A percentile compares a stretch with the other conserved stretches of the same genome.
phyloP scores from a whole-genome alignment of 1,140 invertebrate species.

The Drosophila murphyi region DNA sequence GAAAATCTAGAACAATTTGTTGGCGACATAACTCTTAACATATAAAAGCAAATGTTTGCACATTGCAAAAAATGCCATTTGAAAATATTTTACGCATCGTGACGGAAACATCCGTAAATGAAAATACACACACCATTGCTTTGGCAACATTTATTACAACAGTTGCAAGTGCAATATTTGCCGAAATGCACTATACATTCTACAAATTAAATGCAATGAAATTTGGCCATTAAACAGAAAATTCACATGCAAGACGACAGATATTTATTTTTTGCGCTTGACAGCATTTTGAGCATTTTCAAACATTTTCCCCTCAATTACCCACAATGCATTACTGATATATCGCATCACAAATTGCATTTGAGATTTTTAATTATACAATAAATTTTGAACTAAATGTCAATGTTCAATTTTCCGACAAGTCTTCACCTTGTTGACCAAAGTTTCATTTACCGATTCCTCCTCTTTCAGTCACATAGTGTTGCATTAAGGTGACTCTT shows the following conservation, averaged over 20 bases:
- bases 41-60: slow-evolving; percentile 41
- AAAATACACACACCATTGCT: no score
- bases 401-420: slow-evolving; percentile 17
- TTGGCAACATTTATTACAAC: no score
- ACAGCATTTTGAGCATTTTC: no score
- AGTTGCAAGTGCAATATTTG: not conserved
- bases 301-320: no score
- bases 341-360: slow-evolving; percentile 38
- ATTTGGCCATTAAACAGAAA: no score
- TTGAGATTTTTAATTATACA: slow-evolving; percentile 66
- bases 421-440: slow-evolving; percentile 5
- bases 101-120: slow-evolving; percentile 5
- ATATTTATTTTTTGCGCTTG: no score
- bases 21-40: slow-evolving; percentile 7
- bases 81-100: slow-evolving; percentile 57
- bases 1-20: slow-evolving; percentile 12
- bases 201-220: no score
- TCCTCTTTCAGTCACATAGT: not conserved
- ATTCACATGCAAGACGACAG: no score
- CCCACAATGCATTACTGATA: no score
- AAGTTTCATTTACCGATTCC: slow-evolving; percentile 39
- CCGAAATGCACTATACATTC: no score
- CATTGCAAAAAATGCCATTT: slow-evolving; percentile 56
- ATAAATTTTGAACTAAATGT: slow-evolving; percentile 38
- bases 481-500: slow-evolving; percentile 14